A percentile compares a stretch with the other conserved stretches of the same genome.
These are phyloP conservation scores for Isaurus tuberculatus DNA, from an alignment of 92 coral and sea anemone genomes.

Conservation along the genomic window DNA sequence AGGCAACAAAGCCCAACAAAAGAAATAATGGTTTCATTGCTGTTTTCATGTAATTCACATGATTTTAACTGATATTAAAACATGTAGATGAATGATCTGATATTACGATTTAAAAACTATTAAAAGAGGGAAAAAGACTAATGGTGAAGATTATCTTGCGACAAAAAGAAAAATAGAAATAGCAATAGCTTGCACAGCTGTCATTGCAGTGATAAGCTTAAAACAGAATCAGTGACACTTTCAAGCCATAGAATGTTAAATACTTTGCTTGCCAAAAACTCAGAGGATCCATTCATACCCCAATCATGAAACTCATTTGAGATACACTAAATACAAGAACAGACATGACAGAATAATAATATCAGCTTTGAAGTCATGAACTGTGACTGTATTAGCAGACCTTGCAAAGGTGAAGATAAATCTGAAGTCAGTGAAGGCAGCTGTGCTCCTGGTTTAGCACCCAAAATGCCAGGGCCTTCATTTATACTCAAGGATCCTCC, in stretches of 20 bases:
- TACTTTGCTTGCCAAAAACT: not conserved
- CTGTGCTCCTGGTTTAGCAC: constrained; percentile 91
- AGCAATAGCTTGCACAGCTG: not conserved
- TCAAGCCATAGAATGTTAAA: not conserved
- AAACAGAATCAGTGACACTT: not conserved
- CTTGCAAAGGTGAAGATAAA: constrained; percentile 62
- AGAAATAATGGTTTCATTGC: too few relatives aligned
- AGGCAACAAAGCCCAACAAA: too few relatives aligned
- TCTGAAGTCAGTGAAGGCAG: constrained; percentile 57
- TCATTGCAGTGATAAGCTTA: not conserved
- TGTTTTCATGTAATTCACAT: too few relatives aligned
- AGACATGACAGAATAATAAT: constrained; percentile 32
- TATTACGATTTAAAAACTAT: too few relatives aligned
- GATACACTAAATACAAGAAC: not conserved
- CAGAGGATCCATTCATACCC: too few relatives aligned
- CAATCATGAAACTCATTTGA: too few relatives aligned
- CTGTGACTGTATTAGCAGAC: constrained; percentile 58
- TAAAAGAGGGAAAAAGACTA: too few relatives aligned
- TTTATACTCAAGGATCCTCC: constrained; percentile 57
- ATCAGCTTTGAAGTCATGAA: too few relatives aligned
- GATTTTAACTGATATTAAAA: too few relatives aligned
- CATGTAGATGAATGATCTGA: too few relatives aligned
- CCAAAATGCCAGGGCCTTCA: constrained; percentile 91
- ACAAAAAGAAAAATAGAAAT: not conserved
- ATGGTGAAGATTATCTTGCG: not conserved